A percentile compares a stretch with the other conserved stretches of the same genome.
These are phyloP conservation scores for Aphidius gifuensis DNA, from an alignment of 1,140 invertebrate species.

Conservation along the genomic window DNA sequence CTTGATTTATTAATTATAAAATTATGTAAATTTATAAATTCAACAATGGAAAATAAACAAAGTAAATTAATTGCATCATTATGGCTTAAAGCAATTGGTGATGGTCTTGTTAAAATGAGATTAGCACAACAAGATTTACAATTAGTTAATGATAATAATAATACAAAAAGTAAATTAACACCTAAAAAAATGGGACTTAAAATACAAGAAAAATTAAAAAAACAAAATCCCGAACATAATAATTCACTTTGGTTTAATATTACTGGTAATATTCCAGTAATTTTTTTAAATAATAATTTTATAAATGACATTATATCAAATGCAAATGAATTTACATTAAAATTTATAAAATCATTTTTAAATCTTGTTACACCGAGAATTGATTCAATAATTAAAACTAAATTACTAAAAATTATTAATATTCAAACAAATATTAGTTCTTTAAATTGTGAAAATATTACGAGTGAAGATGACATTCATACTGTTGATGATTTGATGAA, in stretches of 20 bases:
- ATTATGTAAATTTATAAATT: constrained; percentile 52
- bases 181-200: constrained; percentile 26
- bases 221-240: constrained; percentile 32
- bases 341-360: constrained; percentile 37
- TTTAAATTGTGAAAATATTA: constrained; percentile 18
- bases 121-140: constrained; percentile 40
- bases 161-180: constrained; percentile 25
- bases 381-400: constrained; percentile 24
- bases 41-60: constrained; percentile 34
- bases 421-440: constrained; percentile 27
- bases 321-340: constrained; percentile 37
- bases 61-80: constrained; percentile 53
- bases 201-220: constrained; percentile 32
- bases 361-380: constrained; percentile 33
- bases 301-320: constrained; percentile 36
- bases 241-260: constrained; percentile 35
- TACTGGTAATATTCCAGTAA: constrained; percentile 28
- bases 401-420: constrained; percentile 35
- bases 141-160: constrained; percentile 33
- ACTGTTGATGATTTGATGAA: constrained; percentile 34
- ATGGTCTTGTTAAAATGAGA: constrained; percentile 50
- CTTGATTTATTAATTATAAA: constrained; percentile 51
- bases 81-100: constrained; percentile 57
- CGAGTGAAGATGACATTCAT: constrained; percentile 28
- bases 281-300: constrained; percentile 38